phyloP scores from a whole-genome alignment of 2,113 vertebrate genomes.

The Anhinga rufa region DNA sequence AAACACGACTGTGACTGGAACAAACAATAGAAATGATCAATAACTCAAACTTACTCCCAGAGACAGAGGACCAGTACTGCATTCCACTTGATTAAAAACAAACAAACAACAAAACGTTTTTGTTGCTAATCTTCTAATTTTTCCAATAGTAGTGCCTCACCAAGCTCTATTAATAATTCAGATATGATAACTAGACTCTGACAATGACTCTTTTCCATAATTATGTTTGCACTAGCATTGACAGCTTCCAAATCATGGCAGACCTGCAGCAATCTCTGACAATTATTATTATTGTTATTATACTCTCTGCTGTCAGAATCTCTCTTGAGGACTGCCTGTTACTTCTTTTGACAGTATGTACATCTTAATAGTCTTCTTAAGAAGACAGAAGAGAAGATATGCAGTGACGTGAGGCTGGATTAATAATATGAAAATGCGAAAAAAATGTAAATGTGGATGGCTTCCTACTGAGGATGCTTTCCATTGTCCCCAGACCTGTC shows the following conservation, averaged over 20 bases:
- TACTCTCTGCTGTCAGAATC: background rate
- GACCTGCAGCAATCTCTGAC: background rate
- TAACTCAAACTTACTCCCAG: background rate
- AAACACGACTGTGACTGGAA: background rate
- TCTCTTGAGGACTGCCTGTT: background rate
- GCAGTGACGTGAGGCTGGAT: background rate
- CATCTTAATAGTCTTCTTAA: background rate
- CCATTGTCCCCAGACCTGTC: background rate
- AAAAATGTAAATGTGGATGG: background rate
- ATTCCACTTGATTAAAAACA: background rate
- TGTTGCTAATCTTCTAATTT: background rate
- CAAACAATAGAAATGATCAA: background rate
- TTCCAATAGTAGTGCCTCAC: background rate
- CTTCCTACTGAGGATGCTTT: background rate
- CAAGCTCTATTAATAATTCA: background rate
- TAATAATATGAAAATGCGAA: background rate
- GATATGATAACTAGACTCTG: background rate
- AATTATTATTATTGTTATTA: background rate
- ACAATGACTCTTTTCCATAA: background rate
- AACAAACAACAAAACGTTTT: background rate
- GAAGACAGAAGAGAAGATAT: background rate
- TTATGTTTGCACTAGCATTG: background rate
- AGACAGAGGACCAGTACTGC: background rate
- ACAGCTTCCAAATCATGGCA: background rate
- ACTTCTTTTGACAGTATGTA: background rate